Base-by-base conservation (phyloP, 1,140 invertebrate species). In the Papilio machaon region DNA sequence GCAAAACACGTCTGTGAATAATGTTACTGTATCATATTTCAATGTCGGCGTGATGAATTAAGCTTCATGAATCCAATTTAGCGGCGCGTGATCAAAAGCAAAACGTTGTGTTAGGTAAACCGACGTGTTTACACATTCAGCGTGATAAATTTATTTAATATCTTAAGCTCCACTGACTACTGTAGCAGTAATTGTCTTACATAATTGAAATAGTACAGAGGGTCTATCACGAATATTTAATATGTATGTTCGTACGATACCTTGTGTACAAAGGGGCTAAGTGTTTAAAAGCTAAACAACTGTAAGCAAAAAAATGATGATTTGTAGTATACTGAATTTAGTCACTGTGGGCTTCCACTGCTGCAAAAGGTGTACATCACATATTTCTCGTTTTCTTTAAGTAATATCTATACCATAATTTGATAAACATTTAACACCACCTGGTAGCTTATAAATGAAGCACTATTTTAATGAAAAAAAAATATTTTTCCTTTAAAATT, bases 31-130 rank as follows among this genome's bases (percentile, higher is more conserved):
- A 67, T 67, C 64, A 67, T 67, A 67, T 67, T 67, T 67, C 64
- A 67, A 13, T 67, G 64, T 67, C 64, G 64, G 64, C 64, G 13
- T 67, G 64, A 67, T 67, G 64, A 67, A 67, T 67, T 67, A 67
- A 67, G 64, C 64, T 67, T 67, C 64, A 67, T 67, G 64, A 67
- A 67, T 67, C 64, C 64, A 67, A 67, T 67, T 67, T 67, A 67
- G 64, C 64, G 64, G 64, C 23, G 64, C 64, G 64, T 67, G 64
- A 67, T 67, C 64, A 67, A 67, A 67, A 67, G 64, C 64, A 67
- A 67, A 67, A 67, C 64, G 64, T 67, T 67, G 10, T 67, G 64
- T 67, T 67, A 67, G 64, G 64, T 67, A 67, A 67, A 67, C 64
- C 64, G 64, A 70, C 64, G 30, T 70, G 64, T 70, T 70, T 70